phyloP scores from a whole-genome alignment of 2,113 vertebrate species.

The Xenopus borealis region DNA sequence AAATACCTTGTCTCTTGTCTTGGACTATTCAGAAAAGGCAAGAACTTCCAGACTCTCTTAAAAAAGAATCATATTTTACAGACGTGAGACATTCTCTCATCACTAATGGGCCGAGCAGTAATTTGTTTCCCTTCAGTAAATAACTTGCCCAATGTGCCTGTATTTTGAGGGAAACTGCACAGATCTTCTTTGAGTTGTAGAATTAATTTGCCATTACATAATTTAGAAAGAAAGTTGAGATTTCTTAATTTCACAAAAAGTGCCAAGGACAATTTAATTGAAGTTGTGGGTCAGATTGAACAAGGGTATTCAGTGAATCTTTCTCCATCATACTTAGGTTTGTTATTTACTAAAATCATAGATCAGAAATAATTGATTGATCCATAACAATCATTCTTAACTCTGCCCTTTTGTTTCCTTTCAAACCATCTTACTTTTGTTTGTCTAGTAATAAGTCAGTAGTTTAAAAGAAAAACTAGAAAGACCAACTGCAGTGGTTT shows the following conservation, averaged over 20 bases:
- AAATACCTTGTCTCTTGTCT: not conserved
- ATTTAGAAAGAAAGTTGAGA: constrained; percentile 19
- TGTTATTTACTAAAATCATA: no score
- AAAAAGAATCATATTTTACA: constrained; percentile 25
- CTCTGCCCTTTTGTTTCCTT: no score
- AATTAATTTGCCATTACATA: constrained; percentile 31
- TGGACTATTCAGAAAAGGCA: not conserved
- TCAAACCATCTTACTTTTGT: no score
- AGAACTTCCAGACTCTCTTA: constrained; percentile 6
- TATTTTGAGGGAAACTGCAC: constrained; percentile 27
- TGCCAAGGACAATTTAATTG: constrained; percentile 40
- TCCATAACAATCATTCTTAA: no score
- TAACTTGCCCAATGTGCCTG: constrained; percentile 17
- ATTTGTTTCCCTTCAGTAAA: constrained; percentile 31
- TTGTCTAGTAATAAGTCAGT: no score
- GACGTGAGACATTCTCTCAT: constrained; percentile 43
- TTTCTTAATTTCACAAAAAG: constrained; percentile 14
- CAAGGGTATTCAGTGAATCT: not conserved
- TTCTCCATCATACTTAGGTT: no score
- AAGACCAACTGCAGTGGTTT: no score
- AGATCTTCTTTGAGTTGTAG: constrained; percentile 31
- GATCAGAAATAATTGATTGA: no score
- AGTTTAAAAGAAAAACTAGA: no score
- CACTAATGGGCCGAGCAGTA: constrained; percentile 36
- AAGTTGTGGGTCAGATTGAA: not conserved